Evolutionary conservation across 2,888 invertebrate genomes (phyloP), one percentile per base, ranked within the genome.

Genomic region (Zaprionus bogoriensis): DNA sequence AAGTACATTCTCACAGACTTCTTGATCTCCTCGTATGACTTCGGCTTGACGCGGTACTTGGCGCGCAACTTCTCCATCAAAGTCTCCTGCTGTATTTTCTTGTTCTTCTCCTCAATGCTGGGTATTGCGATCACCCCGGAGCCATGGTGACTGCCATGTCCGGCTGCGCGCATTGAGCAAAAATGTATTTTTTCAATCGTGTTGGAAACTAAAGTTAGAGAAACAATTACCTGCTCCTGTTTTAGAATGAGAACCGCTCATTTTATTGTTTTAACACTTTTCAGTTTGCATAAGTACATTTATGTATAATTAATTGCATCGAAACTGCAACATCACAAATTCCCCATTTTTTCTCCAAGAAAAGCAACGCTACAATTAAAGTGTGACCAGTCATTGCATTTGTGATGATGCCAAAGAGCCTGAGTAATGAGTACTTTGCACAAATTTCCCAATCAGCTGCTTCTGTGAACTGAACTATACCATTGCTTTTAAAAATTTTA

Each of bases 31-130:
- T 93, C 93, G 89, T 98, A 94, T 67, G 95, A 94, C 62, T 96
- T 96, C 79, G 94, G 94, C 75, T 96, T 96, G 67, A 95, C 93
- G 91, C 97, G 96, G 92, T 97, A 97, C 44, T 83, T 83, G 39
- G 96, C 95, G 59, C 97, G 94, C 52, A 98, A 92, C 89, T 96
- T 96, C 89, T 98, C 98, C 97, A 98, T 98, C 66, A 98, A 92
- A 63, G 96, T 93, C 91, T 97, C 96, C 92, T 96, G 94, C 90
- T 96, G 96, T 93, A 94, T 94, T 91, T 94, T 94, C 89, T 94
- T 94, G 66, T 93, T 93, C 84, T 94, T 94, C 65, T 94, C 94
- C 38, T 87, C 87, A 32, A 90, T 88, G 46, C 86, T 87, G 50
- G 83, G 74, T 19, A 85, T 73, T n/a, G 41, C 12, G 17, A 9